Base-by-base conservation (phyloP, 1,140 invertebrate genomes). In the Saxidomus purpurata region DNA sequence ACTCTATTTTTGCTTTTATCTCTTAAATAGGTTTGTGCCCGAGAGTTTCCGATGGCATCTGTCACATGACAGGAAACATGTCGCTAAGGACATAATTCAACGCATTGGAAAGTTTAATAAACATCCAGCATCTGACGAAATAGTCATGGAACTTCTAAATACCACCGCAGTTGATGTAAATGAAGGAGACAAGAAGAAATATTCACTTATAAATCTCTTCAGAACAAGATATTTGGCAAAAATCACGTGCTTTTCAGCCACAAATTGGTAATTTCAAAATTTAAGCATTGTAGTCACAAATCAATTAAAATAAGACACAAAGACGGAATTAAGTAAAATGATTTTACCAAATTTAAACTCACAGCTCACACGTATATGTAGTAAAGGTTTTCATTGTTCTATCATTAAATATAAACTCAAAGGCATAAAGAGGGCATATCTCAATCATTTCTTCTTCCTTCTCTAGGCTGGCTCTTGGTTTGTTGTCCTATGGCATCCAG, bases 11-110 rank as follows among this genome's bases (percentile, higher is more conserved):
- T n/a, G n/a, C n/a, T n/a, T 47, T 6, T 77, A 25, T 52, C 43
- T 52, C 4, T 9, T 2, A 2, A 69, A 9, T n/a, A 85, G 83
- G 83, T 85, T 76, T 74, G 43, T 85, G n/a, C 69, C 83, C 2
- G 83, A 85, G 69, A 85, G 83, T 74, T 85, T 85, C 49, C n/a
- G 83, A 55, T 85, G 83, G 83, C 67, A 74, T 43, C 22, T 85
- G 28, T 85, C 83, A 38, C 83, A 85, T 55, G 69, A 85, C 25
- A 6, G 83, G 17, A 28, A 36, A 22, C 40, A 52, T n/a, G 47
- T 49, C 1, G 83, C 83, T 25, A 67, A 74, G 52, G 28, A 34
- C 0, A 67, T 85, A 40, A 85, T 85, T 8, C 6, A 36, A 15
- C 40, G 40, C 13, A 76, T 85, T 31, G 69, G n/a, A 15, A 71